Evolutionary conservation across 2,113 vertebrate species (phyloP), one percentile per base, ranked within the genome.

Genomic region (Psittacus erithacus): DNA sequence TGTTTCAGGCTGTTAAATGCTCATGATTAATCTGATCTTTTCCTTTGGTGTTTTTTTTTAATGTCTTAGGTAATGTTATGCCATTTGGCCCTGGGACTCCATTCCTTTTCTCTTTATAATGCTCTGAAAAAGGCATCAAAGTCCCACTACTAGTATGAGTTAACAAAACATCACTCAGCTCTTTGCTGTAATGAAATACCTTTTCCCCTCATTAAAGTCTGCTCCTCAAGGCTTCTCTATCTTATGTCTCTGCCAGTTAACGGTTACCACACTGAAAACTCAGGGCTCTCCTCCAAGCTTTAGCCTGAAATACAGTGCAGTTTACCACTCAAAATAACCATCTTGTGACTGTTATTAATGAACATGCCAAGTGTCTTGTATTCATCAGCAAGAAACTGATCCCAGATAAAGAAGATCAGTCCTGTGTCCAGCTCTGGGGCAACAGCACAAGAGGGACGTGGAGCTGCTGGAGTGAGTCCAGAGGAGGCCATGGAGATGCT

Each of bases 91-190:
- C 44, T 47, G 41, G 15, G 65, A 86, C 31, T 44, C 35, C 39
- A 38, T 85, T 92, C 62, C n/a, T 86, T 83, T 57, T 79, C 18
- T 25, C 43, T 87, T 81, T 68, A 35, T 35, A 63, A 89, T 47
- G 47, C 33, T 47, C 88, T 92, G 79, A 65, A 94, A 94, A 96
- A 93, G 53, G 63, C 80, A 94, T 77, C 52, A 90, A 80, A 59
- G 68, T 69, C 49, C 53, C 59, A 67, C 55, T 22, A 29, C 33
- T 11, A 74, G 63, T 20, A 74, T 9, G n/a, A 82, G 24, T 52
- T 83, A 68, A 88, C 38, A 64, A 92, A 88, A 86, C 68, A 69
- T 67, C 9, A 1, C 67, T 82, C 41, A 53, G 63, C 31, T 82
- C 59, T 53, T 31, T 33, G 25, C 71, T 12, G 4, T n/a, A 73